These are phyloP conservation scores for Pterostichus niger DNA, from an alignment of 2,888 invertebrate species.

Conservation along the genomic window DNA sequence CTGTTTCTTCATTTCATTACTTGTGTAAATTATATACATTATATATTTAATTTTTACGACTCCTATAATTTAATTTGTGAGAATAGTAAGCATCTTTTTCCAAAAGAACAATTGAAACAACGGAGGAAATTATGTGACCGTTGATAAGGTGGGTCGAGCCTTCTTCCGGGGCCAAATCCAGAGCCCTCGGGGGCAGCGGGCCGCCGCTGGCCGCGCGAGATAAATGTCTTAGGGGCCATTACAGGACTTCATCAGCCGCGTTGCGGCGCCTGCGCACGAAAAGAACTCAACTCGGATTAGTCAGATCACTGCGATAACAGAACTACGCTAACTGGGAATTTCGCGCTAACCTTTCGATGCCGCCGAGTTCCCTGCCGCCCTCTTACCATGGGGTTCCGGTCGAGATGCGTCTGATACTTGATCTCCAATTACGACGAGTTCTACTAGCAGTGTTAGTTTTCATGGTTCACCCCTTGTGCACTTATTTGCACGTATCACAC, in stretches of 20 bases:
- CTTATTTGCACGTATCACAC: slow-evolving; percentile 51
- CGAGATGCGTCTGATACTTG: slow-evolving; percentile 34
- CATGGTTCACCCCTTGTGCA: slow-evolving; percentile 41
- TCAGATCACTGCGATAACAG: slow-evolving; percentile 74
- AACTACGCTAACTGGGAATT: slow-evolving; percentile 69
- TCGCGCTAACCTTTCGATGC: slow-evolving; percentile 10
- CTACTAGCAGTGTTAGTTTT: slow-evolving; percentile 16
- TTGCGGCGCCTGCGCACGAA: slow-evolving; percentile 20
- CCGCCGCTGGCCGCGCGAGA: slow-evolving; percentile 44
- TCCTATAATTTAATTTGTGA: slow-evolving; percentile 3
- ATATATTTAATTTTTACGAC: too few species aligned
- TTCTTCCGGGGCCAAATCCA: not conserved
- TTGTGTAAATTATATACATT: too few species aligned
- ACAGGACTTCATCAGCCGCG: slow-evolving; percentile 54
- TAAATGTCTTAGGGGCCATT: slow-evolving; percentile 62
- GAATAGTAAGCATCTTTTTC: not conserved
- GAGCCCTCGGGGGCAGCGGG: slow-evolving; percentile 14
- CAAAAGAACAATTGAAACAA: slow-evolving; percentile 12
- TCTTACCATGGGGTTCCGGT: not conserved
- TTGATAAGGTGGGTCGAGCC: slow-evolving; percentile 54
- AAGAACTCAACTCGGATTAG: slow-evolving; percentile 73
- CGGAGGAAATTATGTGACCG: slow-evolving; percentile 30
- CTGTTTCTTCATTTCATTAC: too few species aligned
- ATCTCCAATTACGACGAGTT: slow-evolving; percentile 64
- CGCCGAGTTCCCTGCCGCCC: too few species aligned